phyloP scores from a whole-genome alignment of 2,797 vertebrate genomes.

The Propithecus perrieri region DNA sequence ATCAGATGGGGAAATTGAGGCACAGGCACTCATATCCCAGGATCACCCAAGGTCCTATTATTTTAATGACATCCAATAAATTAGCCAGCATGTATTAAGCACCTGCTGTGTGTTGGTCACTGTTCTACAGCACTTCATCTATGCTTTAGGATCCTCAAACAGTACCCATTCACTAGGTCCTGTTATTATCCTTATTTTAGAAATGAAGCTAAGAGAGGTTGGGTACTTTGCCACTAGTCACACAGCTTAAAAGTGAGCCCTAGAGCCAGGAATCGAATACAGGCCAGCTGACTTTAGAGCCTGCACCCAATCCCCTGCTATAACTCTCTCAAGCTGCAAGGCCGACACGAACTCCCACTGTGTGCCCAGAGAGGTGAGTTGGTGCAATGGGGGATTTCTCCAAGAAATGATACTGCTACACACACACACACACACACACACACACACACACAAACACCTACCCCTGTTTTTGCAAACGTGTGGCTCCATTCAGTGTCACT shows the following conservation, averaged over 20 bases:
- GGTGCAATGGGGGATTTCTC: neutral
- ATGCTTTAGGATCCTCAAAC: neutral
- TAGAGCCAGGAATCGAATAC: neutral
- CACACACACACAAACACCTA: neutral
- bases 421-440: neutral
- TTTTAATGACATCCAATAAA: neutral
- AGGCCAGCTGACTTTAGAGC: constrained; percentile 34
- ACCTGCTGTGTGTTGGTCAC: neutral
- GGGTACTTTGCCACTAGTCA: constrained; percentile 19
- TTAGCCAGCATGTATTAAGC: constrained; percentile 1
- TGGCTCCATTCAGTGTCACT: neutral
- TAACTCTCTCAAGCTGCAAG: neutral
- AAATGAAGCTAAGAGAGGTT: constrained; percentile 49
- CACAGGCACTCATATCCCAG: neutral
- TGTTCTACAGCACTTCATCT: neutral
- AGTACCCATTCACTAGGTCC: neutral
- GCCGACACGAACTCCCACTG: neutral
- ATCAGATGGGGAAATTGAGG: constrained; percentile 40
- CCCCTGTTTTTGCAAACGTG: neutral
- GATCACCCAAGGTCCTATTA: neutral
- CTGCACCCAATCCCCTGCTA: neutral
- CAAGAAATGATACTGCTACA: neutral
- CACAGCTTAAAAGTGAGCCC: constrained; percentile 25
- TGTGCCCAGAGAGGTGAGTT: constrained; percentile 22
- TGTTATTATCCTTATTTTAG: constrained; percentile 44